Base-by-base conservation (phyloP, 2,113 vertebrate species). In the Myotis davidii region DNA sequence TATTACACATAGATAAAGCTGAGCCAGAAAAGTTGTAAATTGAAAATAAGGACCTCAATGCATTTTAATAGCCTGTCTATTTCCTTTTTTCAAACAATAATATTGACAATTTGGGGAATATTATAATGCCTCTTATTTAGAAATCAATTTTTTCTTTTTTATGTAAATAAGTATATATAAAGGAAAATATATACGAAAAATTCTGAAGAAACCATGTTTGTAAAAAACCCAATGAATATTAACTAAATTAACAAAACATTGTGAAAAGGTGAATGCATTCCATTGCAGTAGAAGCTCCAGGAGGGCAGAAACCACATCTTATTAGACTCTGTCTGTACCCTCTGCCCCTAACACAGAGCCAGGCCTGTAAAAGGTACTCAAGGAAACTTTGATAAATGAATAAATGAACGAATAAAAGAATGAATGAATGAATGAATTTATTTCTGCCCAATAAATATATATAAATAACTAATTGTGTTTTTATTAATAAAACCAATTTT, bases 81-180 rank as follows among this genome's bases (percentile, higher is more conserved):
- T 90, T 72, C 73, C 82, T 69, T 90, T 96, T 90, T 88, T 91
- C 83, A 87, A 95, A 85, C n/a, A 34, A 74, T 65, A 78, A 88
- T 82, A 59, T 91, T 84, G 95, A 91, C 8, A 82, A 82, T 93
- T 96, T 87, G 74, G 59, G 77, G 91, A 82, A 77, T 64, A 90
- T 29, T 93, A 9, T 72, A 82, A 86, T 73, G 32, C 74, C 65
- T 96, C 65, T 93, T 76, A 92, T 81, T 94, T 74, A 94, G 91
- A 94, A 70, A 96, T 90, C n/a, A 93, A 94, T 85, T 94, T 90
- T 76, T 48, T 48, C 72, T 10, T 76, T 74, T 76, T 76, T 76
- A 76, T 10, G 27, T 17, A 29, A 74, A 29, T 87, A 89, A 83
- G 29, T 21, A 39, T 4, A 70, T 50, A 52, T 13, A 73, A 67